A percentile compares a stretch with the other conserved stretches of the same genome.
phyloP scores from a whole-genome alignment of 2,888 invertebrate species.

The Muschampia plurimacula region DNA sequence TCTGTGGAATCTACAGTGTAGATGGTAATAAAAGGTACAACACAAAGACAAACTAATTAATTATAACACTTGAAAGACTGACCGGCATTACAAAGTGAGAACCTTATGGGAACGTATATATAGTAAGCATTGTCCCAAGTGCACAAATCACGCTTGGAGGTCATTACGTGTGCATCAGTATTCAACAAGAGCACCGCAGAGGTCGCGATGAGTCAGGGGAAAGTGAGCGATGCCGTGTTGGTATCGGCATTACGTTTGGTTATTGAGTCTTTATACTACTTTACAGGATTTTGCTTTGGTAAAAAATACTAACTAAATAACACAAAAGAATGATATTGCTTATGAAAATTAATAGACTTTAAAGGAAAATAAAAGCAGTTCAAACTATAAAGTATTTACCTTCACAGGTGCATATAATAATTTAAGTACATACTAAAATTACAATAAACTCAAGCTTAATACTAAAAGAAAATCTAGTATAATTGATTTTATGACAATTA shows the following conservation, averaged over 20 bases:
- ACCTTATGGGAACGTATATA: background rate
- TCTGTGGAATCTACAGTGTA: too few species aligned
- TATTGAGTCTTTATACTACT: background rate
- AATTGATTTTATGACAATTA: too few species aligned
- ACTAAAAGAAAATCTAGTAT: too few species aligned
- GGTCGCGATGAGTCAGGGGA: slow-evolving; percentile 33
- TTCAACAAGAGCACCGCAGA: slow-evolving; percentile 28
- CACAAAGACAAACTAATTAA: background rate
- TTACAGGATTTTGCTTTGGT: too few species aligned
- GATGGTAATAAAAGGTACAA: background rate
- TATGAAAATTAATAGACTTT: too few species aligned
- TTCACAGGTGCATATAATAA: too few species aligned
- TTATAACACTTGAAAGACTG: background rate
- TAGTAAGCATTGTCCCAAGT: background rate
- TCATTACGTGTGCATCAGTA: slow-evolving; percentile 31
- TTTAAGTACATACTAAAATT: too few species aligned
- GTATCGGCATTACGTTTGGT: background rate
- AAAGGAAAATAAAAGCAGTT: too few species aligned
- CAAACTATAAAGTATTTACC: too few species aligned
- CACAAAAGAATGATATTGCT: too few species aligned
- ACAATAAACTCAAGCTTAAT: too few species aligned
- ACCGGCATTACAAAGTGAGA: background rate
- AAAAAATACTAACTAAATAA: too few species aligned
- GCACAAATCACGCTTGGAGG: slow-evolving; percentile 26
- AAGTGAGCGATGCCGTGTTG: slow-evolving; percentile 18